phyloP scores from a whole-genome alignment of 2,797 vertebrate genomes.

The Mormyrus proboscirostris region DNA sequence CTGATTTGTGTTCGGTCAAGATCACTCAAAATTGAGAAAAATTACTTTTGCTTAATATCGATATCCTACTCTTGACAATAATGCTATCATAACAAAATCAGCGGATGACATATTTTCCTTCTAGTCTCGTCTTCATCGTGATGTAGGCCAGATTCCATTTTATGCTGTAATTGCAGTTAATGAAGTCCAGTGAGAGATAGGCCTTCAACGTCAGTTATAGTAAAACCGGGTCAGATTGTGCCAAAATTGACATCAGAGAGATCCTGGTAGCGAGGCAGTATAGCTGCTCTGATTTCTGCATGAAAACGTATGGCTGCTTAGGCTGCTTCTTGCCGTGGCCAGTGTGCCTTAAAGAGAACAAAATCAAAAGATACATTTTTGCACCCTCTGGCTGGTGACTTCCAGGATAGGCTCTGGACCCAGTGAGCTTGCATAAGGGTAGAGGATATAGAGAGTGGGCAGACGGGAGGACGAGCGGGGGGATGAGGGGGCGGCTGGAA shows the following conservation, averaged over 20 bases:
- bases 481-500: not conserved
- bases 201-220: slow-evolving; percentile 25
- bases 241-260: not conserved
- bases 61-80: not conserved
- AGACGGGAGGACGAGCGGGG: not conserved
- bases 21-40: not conserved
- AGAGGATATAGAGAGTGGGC: too few relatives aligned
- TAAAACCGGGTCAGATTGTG: slow-evolving; percentile 38
- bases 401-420: too few relatives aligned
- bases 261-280: not conserved
- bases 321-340: not conserved
- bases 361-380: not conserved
- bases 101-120: not conserved
- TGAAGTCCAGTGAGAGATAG: slow-evolving; percentile 20
- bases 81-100: not conserved
- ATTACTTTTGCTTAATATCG: not conserved
- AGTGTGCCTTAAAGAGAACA: not conserved
- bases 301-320: not conserved
- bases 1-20: not conserved
- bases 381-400: not conserved
- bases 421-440: too few relatives aligned
- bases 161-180: not conserved
- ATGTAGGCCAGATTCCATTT: not conserved
- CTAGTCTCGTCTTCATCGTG: not conserved
- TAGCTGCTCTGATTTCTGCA: not conserved